phyloP scores from a whole-genome alignment of 1,140 invertebrate genomes.

The Microplitis mediator region DNA sequence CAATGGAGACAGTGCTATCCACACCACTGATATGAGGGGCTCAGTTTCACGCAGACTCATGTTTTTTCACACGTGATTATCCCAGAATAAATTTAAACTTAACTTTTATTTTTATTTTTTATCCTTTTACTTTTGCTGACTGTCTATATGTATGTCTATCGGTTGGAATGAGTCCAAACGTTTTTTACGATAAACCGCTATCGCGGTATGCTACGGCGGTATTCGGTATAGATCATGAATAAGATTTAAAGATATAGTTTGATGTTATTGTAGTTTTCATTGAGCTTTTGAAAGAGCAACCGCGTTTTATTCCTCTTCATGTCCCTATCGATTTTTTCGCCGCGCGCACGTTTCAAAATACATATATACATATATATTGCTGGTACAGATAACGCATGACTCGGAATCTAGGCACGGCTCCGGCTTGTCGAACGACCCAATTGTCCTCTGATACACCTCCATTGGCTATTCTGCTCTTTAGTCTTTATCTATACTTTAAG shows the following conservation, averaged over 20 bases:
- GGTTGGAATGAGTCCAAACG: neutral
- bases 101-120: neutral
- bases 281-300: constrained; percentile 9
- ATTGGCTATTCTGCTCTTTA: neutral
- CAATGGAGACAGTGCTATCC: neutral
- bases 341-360: constrained; percentile 14
- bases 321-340: constrained; percentile 14
- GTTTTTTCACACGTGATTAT: neutral
- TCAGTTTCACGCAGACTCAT: neutral
- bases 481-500: neutral
- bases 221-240: neutral
- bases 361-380: neutral
- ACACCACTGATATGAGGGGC: neutral
- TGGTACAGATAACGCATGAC: constrained; percentile 8
- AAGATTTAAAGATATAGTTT: neutral
- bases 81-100: neutral
- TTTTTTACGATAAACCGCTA: neutral
- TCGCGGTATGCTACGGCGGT: neutral
- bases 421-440: constrained; percentile 13
- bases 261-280: neutral
- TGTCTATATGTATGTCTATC: neutral
- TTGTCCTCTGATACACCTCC: neutral
- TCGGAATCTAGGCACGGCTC: constrained; percentile 13
- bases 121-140: neutral
- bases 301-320: neutral